These are phyloP conservation scores for Cheiracanthium punctorium DNA, from an alignment of 2,888 invertebrate genomes.

Conservation along the genomic window DNA sequence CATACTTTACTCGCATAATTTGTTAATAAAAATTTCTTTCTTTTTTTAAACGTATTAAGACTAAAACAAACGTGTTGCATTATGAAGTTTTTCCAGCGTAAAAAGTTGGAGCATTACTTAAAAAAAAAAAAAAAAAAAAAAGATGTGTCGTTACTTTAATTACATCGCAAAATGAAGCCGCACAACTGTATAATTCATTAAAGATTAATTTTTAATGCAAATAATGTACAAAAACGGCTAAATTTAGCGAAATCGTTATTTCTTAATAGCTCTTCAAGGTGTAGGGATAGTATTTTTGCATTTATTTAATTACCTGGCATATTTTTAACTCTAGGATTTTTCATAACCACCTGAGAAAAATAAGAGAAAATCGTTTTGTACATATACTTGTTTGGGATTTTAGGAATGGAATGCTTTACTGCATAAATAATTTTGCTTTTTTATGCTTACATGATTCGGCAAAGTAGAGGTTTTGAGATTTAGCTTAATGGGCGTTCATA, in stretches of 20 bases:
- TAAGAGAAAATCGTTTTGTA: no score
- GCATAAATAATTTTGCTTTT: no score
- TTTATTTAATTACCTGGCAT: background rate
- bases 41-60: background rate
- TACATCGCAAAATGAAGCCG: constrained; percentile 55
- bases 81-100: background rate
- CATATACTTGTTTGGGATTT: no score
- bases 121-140: constrained; percentile 15
- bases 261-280: constrained; percentile 27
- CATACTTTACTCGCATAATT: background rate
- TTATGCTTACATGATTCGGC: no score
- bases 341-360: background rate
- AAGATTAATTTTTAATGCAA: constrained; percentile 65
- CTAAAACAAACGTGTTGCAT: background rate
- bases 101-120: background rate
- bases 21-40: background rate
- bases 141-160: constrained; percentile 49
- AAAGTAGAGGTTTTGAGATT: no score
- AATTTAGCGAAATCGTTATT: constrained; percentile 25
- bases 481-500: no score
- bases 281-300: background rate
- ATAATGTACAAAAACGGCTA: constrained; percentile 53
- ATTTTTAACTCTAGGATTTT: background rate
- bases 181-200: constrained; percentile 62
- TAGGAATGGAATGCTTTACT: no score